A percentile compares a stretch with the other conserved stretches of the same genome.
Conservation (phyloP, 1,140 invertebrate species). For the Macrostomum lignano region DNA sequence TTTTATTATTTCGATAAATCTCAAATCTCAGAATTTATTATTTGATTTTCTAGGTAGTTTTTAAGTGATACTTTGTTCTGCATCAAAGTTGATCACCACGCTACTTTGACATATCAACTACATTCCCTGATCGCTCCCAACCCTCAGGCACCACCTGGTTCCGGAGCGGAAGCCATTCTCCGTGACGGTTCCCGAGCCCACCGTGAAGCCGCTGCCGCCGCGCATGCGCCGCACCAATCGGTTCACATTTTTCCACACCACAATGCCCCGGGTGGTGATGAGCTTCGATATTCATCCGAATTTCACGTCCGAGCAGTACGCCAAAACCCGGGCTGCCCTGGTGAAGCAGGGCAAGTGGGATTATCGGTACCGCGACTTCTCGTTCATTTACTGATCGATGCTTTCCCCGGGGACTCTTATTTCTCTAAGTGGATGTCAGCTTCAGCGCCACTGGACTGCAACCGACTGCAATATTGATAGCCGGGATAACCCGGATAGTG, state of each 20-base stretch:
- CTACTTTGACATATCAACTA: too few relatives aligned
- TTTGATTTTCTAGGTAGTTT: too few relatives aligned
- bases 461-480: too few relatives aligned
- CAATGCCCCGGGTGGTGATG: conserved; percentile 1
- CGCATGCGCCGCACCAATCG: neutral
- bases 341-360: conserved; percentile 1
- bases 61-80: too few relatives aligned
- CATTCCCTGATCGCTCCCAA: too few relatives aligned
- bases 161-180: conserved; percentile 1
- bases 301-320: conserved; percentile 2
- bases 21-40: too few relatives aligned
- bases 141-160: conserved; percentile 1
- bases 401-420: too few relatives aligned
- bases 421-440: too few relatives aligned
- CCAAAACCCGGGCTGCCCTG: neutral
- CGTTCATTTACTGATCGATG: conserved; percentile 1
- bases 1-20: too few relatives aligned
- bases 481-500: too few relatives aligned
- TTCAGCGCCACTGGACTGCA: too few relatives aligned
- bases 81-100: too few relatives aligned
- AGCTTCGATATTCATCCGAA: neutral
- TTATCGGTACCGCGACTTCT: neutral
- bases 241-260: conserved; percentile 1
- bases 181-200: neutral
- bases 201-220: neutral